These are phyloP conservation scores for Forpus xanthops DNA, from an alignment of 2,797 vertebrate species.

Conservation along the genomic window DNA sequence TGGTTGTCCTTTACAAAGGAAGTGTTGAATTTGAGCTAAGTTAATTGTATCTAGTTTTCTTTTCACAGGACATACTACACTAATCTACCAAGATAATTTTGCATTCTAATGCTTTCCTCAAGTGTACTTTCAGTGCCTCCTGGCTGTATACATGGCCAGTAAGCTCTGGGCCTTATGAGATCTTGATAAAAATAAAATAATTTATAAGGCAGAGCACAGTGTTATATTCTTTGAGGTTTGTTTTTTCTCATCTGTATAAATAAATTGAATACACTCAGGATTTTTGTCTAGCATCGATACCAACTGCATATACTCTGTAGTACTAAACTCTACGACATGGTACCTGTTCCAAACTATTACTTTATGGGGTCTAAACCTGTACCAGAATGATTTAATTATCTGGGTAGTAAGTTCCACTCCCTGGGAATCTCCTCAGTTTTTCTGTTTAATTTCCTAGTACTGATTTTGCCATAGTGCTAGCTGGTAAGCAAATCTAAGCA, in stretches of 20 bases:
- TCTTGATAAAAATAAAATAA: not conserved
- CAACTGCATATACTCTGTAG: fast-evolving
- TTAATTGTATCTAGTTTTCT: not conserved
- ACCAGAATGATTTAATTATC: not conserved
- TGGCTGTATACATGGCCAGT: not conserved
- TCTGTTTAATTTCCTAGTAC: not conserved
- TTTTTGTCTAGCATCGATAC: not conserved
- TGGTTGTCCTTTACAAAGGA: not conserved
- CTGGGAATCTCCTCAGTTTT: not conserved
- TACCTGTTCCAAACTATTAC: not conserved
- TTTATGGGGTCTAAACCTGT: not conserved
- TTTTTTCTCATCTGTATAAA: not conserved
- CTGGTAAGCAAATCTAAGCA: not conserved
- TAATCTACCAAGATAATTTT: not conserved
- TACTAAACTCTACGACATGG: not conserved
- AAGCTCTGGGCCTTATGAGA: not conserved
- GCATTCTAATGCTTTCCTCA: not conserved
- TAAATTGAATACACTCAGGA: not conserved
- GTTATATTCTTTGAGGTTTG: not conserved
- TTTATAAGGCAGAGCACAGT: not conserved
- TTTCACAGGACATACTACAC: not conserved
- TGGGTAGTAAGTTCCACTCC: not conserved
- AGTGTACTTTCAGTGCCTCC: not conserved
- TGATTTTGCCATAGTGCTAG: not conserved
- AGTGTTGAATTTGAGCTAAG: not conserved